A percentile compares a stretch with the other conserved stretches of the same genome.
Evolutionary conservation across 2,888 invertebrate species (phyloP).

Genomic region (Drosophila borealis): DNA sequence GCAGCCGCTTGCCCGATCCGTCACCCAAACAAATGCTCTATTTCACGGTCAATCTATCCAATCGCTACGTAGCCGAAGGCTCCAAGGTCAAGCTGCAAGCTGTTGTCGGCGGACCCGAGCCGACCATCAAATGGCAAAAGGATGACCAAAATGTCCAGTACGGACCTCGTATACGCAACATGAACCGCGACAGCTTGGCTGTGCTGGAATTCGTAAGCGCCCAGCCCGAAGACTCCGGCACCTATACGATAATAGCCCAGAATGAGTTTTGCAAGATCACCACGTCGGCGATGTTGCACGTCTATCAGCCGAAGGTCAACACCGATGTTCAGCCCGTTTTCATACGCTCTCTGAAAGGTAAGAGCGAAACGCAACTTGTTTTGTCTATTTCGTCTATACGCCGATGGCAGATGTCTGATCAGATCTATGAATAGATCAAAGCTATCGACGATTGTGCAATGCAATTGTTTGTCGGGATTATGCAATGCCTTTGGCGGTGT

Average conservation of each 20-base stretch:
- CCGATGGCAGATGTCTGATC: slow-evolving; percentile 11
- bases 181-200: slow-evolving; percentile 88
- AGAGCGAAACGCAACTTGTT: slow-evolving; percentile 54
- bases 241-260: slow-evolving; percentile 91
- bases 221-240: slow-evolving; percentile 90
- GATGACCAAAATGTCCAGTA: slow-evolving; percentile 86
- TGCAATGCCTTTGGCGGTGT: slow-evolving; percentile 43
- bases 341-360: slow-evolving; percentile 90
- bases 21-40: slow-evolving; percentile 85
- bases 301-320: slow-evolving; percentile 86
- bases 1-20: slow-evolving; percentile 83
- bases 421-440: slow-evolving; percentile 59
- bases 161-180: slow-evolving; percentile 82
- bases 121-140: slow-evolving; percentile 91
- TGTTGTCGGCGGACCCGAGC: slow-evolving; percentile 90
- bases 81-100: slow-evolving; percentile 92
- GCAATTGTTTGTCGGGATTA: slow-evolving; percentile 40
- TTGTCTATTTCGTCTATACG: background rate
- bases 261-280: slow-evolving; percentile 90
- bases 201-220: slow-evolving; percentile 90
- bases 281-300: slow-evolving; percentile 90
- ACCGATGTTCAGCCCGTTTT: slow-evolving; percentile 90
- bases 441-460: slow-evolving; percentile 59
- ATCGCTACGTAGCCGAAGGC: slow-evolving; percentile 86
- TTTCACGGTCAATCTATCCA: slow-evolving; percentile 83